Conservation (phyloP, 2,888 invertebrate species). For the Parnassius smintheus region DNA sequence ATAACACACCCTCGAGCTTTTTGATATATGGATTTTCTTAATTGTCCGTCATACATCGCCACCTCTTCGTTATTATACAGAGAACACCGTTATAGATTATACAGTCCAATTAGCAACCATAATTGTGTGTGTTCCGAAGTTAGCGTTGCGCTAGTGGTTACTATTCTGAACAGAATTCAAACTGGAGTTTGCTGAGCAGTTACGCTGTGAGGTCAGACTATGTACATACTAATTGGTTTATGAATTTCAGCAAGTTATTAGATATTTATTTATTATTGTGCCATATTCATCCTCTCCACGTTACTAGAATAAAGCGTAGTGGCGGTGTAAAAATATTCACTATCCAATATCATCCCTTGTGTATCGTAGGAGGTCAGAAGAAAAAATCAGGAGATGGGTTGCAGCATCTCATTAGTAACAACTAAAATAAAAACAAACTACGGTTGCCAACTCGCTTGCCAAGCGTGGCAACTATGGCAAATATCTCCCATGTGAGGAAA, state of each 20-base stretch:
- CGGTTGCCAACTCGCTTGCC: too few relatives aligned
- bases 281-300: too few relatives aligned
- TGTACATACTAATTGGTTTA: conserved; percentile 17
- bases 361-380: too few relatives aligned
- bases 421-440: too few relatives aligned
- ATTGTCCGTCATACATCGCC: background rate
- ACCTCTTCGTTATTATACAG: conserved; percentile 6
- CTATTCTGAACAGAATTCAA: conserved; percentile 19
- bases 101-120: conserved; percentile 34
- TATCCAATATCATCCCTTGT: too few relatives aligned
- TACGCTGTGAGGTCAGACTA: conserved; percentile 19
- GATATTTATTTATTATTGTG: background rate
- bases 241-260: conserved; percentile 6
- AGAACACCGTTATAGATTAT: conserved; percentile 28
- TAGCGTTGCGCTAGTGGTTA: conserved; percentile 15
- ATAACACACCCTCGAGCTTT: too few relatives aligned
- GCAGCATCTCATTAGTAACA: too few relatives aligned
- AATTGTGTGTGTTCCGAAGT: conserved; percentile 27
- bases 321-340: too few relatives aligned
- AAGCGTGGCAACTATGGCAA: too few relatives aligned
- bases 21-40: background rate
- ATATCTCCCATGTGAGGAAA: too few relatives aligned
- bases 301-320: too few relatives aligned
- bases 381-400: too few relatives aligned
- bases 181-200: conserved; percentile 12